Conservation (phyloP, 2,888 invertebrate genomes). For the Xestia sexstrigata region DNA sequence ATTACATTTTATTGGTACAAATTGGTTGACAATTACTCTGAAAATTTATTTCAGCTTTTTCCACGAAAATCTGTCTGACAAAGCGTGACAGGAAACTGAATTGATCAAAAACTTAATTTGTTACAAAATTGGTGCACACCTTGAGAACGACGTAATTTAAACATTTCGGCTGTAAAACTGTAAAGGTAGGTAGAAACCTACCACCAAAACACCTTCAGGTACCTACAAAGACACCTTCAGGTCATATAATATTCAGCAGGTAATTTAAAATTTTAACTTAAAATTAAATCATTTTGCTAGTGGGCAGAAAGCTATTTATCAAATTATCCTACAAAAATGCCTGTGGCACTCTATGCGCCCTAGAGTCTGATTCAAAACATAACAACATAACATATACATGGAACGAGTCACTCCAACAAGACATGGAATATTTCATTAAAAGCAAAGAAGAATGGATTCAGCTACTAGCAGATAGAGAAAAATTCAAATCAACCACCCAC, state of each 20-base stretch:
- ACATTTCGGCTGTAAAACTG: neutral
- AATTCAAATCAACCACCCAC: no score
- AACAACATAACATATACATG: no score
- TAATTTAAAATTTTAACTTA: neutral
- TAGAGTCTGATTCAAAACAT: neutral
- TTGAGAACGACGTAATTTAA: neutral
- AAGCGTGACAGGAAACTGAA: slow-evolving; percentile 38
- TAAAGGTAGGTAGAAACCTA: neutral
- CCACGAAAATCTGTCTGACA: neutral
- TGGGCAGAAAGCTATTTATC: no score
- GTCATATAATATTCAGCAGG: no score
- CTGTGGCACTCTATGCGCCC: neutral
- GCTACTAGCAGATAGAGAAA: no score
- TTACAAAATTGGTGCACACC: neutral
- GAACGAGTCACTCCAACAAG: no score
- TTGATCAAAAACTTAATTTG: neutral
- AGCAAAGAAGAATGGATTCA: no score
- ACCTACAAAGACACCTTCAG: neutral
- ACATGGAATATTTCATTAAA: no score
- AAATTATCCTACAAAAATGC: neutral
- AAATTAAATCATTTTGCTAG: no score
- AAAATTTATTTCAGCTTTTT: slow-evolving; percentile 15
- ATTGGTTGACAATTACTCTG: slow-evolving; percentile 31
- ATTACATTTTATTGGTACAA: slow-evolving; percentile 35
- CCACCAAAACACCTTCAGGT: neutral